Base-by-base conservation (phyloP, 30 jellyfish, hydroid and myxozoan genomes). In the Clytia hemisphaerica region DNA sequence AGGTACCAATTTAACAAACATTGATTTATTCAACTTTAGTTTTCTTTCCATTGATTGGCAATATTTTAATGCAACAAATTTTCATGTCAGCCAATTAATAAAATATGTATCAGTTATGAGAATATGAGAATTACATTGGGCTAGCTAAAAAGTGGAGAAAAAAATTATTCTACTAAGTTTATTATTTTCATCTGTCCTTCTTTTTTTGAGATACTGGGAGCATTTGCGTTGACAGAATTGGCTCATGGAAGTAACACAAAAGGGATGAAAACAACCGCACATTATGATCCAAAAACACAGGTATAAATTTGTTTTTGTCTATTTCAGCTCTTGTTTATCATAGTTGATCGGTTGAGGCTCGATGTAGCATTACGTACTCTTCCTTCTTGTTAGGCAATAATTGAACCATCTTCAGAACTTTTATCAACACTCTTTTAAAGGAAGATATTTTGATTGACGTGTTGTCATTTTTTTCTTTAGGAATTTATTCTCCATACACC, bases 221-320 rank as follows among this genome's bases (percentile, higher is more conserved):
- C 87, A 26, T 88, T 79, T 80, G 97, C 97, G 34, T 54, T 88
- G 59, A 88, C 97, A 47, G 97, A 88, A 47, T 55, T 88, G 12
- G 80, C 89, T 18, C 97, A 88, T 70, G 97, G 97, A 1, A 79
- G 93, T 30, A 88, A 88, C 84, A 88, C 97, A 42, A 88, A 80
- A 63, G 97, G 94, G 22, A 88, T 88, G 97, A 61, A 82, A 42
- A 88, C 97, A 38, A 88, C 97, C 19, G 97, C 97, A 4, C 73
- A 81, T 10, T 88, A 73, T 74, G 97, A 88, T 42, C 93, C 97
- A 0, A 35, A 53, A 7, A 88, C 97, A 1, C 93, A 88, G 74
- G 97, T 88, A 55, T 14, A n/a, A 6, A 42, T 55, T 6, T 34
- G 29, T 42, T 44, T 2, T 55, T 31, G 16, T 6, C 0, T 22